Evolutionary conservation across 53 echinoderm and acorn worm genomes (phyloP), one percentile per base, ranked within the genome.

Genomic region (Actinopyga echinites): DNA sequence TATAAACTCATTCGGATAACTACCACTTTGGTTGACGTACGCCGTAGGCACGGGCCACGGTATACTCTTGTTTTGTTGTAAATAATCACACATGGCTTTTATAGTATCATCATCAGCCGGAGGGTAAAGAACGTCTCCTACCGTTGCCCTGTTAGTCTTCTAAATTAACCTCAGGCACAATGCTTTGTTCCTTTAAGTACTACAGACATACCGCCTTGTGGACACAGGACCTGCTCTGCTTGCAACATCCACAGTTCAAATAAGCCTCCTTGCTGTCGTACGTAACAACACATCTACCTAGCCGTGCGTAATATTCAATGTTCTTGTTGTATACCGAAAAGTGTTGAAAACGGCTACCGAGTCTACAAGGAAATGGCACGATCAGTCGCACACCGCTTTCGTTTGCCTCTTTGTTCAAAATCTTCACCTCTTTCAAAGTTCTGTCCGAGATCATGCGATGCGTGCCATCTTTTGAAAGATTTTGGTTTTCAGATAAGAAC

Each of bases 121-220:
- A 26, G 79, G 79, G 28, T 78, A 78, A 5, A 78, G 13, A 25
- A 56, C 56, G 29, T 78, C 57, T 20, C 21, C 40, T 11, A 71
- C 32, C 8, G 20, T 10, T 54, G 23, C 30, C 22, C 3, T 17
- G 9, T 6, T 78, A 30, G 10, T 78, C 78, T 8, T 55, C 29
- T 30, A 78, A 55, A 8, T 56, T 43, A 25, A 78, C 28, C 9
- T 54, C 56, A 24, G 79, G 56, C 13, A 55, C 26, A 13, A 6
- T 30, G 20, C 30, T 29, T 12, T 24, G 10, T 26, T 77, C 56
- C 35, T n/a, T n/a, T n/a, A n/a, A n/a, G n/a, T n/a, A n/a, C n/a
- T n/a, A n/a, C n/a, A n/a, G n/a, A n/a, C n/a, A 79, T 5, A 79
- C 58, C 20, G n/a, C 80, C 31, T 79, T 79, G 38, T 79, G 80